A percentile compares a stretch with the other conserved stretches of the same genome.
Conservation (phyloP, 1,140 invertebrate species). For the Teleogryllus occipitalis region DNA sequence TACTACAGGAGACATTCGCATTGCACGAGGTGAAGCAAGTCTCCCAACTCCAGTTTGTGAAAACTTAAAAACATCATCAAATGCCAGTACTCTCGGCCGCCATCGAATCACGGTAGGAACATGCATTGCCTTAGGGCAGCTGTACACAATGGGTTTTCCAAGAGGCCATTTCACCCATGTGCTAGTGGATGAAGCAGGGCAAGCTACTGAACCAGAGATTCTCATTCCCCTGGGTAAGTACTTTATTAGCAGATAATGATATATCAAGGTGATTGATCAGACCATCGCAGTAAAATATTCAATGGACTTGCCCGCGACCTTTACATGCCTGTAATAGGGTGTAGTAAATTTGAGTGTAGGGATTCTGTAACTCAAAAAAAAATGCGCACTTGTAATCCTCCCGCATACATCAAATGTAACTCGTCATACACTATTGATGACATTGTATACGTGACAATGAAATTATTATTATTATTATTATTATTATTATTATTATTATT, state of each 20-base stretch:
- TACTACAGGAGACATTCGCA: conserved; percentile 46
- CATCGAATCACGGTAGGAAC: conserved; percentile 78
- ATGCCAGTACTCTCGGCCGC: conserved; percentile 43
- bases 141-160: conserved; percentile 57
- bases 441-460: too few relatives aligned
- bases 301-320: too few relatives aligned
- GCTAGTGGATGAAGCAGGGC: conserved; percentile 82
- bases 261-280: conserved; percentile 27
- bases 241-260: conserved; percentile 28
- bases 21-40: background rate
- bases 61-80: conserved; percentile 13
- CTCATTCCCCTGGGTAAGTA: conserved; percentile 52
- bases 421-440: too few relatives aligned
- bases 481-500: too few relatives aligned
- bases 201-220: conserved; percentile 68
- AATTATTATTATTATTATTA: too few relatives aligned
- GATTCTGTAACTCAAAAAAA: too few relatives aligned
- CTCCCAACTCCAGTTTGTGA: background rate
- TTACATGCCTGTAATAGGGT: too few relatives aligned
- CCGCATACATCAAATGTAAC: too few relatives aligned
- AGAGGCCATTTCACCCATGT: conserved; percentile 72
- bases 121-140: conserved; percentile 58
- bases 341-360: too few relatives aligned
- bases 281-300: too few relatives aligned
- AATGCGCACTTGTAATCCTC: too few relatives aligned